Base-by-base conservation (phyloP, 2,888 invertebrate species). In the Hoplodrina blanda region DNA sequence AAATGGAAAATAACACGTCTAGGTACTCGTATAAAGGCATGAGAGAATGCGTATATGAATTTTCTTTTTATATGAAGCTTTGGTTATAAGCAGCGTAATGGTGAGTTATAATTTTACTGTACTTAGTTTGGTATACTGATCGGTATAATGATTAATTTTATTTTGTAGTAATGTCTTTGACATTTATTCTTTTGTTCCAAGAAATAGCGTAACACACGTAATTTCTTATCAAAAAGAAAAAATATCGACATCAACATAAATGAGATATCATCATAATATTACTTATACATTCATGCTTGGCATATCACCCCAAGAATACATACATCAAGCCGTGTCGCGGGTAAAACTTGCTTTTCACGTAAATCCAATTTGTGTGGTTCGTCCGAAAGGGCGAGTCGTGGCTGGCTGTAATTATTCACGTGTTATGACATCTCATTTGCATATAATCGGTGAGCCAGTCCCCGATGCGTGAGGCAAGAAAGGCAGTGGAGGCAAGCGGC, bases 401-500 rank as follows among this genome's bases (percentile, higher is more conserved):
- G 94, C 89, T 91, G 91, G 92, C 89, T 90, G 94, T 95, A 94
- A 96, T 96, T 96, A 96, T 95, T 96, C 96, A 95, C 92, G 88
- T 95, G 95, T 96, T 96, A 96, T 96, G 96, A 96, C 96, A 95
- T 95, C 94, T 91, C 92, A 96, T 96, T 96, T 95, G 92, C 95
- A 96, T 96, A 95, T 96, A 96, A 96, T 95, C 96, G 95, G 88
- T 89, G 87, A 91, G 89, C 90, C 91, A 91, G 92, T 87, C 90
- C 90, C 85, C 90, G 91, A 91, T 94, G 94, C 95, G 95, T 95
- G 95, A 94, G 94, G 95, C 90, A 94, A 94, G 90, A 87, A 82
- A 85, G 72, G 87, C 88, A 86, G 90, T 88, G 89, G 91, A 91
- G 93, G 94, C 88, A 85, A 91, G 91, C 91, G 93, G 94, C 87